Evolutionary conservation across 1,140 invertebrate species (phyloP).

Genomic region (Phenacoccus solenopsis): DNA sequence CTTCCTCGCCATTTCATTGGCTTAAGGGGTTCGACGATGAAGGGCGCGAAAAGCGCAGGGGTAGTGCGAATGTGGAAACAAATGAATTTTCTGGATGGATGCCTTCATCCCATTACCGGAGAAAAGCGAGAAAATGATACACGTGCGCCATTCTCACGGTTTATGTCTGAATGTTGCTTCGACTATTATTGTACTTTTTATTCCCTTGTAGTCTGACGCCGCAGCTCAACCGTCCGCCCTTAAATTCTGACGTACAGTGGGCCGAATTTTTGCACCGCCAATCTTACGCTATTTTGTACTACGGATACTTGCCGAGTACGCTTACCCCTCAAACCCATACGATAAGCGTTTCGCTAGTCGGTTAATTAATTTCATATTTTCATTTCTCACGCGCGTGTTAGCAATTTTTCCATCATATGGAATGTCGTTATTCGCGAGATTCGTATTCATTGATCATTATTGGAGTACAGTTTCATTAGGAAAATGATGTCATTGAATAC

Average conservation of each 20-base stretch:
- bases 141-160: slow-evolving; percentile 1
- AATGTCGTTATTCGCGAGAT: too few relatives aligned
- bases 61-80: slow-evolving; percentile 13
- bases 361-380: background rate
- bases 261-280: background rate
- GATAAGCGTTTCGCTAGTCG: too few relatives aligned
- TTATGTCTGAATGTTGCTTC: slow-evolving; percentile 12
- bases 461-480: too few relatives aligned
- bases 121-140: slow-evolving; percentile 16
- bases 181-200: background rate
- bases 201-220: background rate
- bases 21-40: background rate
- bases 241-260: too few relatives aligned
- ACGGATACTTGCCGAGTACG: background rate
- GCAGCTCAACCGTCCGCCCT: too few relatives aligned
- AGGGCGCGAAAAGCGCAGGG: background rate
- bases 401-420: too few relatives aligned
- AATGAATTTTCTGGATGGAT: slow-evolving; percentile 9
- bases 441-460: too few relatives aligned
- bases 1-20: slow-evolving; percentile 16
- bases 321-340: background rate
- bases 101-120: slow-evolving; percentile 12
- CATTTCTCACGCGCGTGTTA: too few relatives aligned
- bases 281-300: background rate
- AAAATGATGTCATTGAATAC: too few relatives aligned